Evolutionary conservation across 2,888 invertebrate genomes (phyloP).

Genomic region (Tachina lurida): DNA sequence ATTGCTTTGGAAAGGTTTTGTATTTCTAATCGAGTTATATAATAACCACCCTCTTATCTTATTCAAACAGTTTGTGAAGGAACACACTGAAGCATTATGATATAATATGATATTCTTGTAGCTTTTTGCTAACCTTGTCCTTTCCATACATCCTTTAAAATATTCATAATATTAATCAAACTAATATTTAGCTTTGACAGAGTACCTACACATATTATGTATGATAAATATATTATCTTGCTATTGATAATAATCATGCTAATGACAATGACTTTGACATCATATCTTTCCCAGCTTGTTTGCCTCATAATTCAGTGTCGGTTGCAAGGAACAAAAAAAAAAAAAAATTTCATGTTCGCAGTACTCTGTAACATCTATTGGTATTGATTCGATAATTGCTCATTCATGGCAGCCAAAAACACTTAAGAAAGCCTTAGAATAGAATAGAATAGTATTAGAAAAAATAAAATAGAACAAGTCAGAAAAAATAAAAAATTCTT

Average conservation of each 20-base stretch:
- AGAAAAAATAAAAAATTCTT: conserved; percentile 19
- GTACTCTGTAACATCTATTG: conserved; percentile 34
- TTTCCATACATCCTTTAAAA: background rate
- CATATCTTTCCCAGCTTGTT: conserved; percentile 58
- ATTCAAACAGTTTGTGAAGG: too few relatives aligned
- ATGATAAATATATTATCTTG: conserved; percentile 10
- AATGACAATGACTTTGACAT: conserved; percentile 64
- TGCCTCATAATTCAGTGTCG: conserved; percentile 32
- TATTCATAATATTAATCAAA: conserved; percentile 26
- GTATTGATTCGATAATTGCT: conserved; percentile 67
- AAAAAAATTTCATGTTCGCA: conserved; percentile 32
- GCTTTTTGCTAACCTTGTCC: background rate
- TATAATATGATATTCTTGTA: background rate
- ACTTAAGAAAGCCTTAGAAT: conserved; percentile 63
- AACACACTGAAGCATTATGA: background rate
- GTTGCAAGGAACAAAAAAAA: conserved; percentile 20
- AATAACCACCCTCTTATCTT: too few relatives aligned
- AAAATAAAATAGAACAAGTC: background rate
- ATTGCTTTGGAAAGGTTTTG: too few relatives aligned
- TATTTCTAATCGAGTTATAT: too few relatives aligned
- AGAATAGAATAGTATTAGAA: conserved; percentile 6
- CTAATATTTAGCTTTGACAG: conserved; percentile 8
- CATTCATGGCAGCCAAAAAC: conserved; percentile 70
- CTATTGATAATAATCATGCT: conserved; percentile 55
- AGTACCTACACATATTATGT: background rate